Conservation (phyloP, 2,797 vertebrate species). For the Taeniopygia guttata region DNA sequence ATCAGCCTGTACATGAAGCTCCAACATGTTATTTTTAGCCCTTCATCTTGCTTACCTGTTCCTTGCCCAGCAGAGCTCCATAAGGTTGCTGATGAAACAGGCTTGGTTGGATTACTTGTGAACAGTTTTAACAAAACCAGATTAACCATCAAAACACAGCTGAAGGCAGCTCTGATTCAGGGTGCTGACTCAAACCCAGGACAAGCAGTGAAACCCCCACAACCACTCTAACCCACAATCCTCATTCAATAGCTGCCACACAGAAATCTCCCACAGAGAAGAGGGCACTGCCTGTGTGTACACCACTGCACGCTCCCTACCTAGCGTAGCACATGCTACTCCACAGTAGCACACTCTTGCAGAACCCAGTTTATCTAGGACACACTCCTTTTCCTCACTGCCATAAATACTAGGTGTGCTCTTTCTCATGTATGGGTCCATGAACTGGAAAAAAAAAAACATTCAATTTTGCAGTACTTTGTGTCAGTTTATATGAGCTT, state of each 20-base stretch:
- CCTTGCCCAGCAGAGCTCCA: neutral
- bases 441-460: accelerated
- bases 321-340: accelerated
- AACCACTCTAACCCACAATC: neutral
- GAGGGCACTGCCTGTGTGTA: neutral
- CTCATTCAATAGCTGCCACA: neutral
- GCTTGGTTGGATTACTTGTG: neutral
- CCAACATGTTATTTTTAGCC: neutral
- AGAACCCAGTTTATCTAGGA: neutral
- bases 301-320: neutral
- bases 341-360: neutral
- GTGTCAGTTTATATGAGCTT: neutral
- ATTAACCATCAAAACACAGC: neutral
- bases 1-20: neutral
- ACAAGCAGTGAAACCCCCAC: neutral
- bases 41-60: neutral
- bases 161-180: neutral
- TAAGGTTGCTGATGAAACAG: neutral
- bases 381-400: neutral
- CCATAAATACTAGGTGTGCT: neutral
- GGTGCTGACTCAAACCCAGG: neutral
- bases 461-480: neutral
- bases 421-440: neutral
- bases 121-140: neutral
- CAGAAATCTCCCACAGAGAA: neutral